Percentiles rank a stretch among this genome's conserved stretches.
Conservation (phyloP, 2,888 invertebrate genomes). For the Tigriopus californicus region DNA sequence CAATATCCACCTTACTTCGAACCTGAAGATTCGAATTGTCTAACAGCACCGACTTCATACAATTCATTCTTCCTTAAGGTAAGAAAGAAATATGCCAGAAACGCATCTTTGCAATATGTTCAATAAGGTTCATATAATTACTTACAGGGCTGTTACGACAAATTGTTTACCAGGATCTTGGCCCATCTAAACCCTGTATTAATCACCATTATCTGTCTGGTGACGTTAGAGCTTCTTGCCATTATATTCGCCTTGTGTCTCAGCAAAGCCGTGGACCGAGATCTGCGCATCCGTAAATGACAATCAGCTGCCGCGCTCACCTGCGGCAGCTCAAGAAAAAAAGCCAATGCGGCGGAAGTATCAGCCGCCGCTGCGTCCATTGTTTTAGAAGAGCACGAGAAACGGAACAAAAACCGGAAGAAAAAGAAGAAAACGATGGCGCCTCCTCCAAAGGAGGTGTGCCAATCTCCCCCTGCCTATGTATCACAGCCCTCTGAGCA, state of each 20-base stretch:
- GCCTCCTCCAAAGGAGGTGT: too few species aligned
- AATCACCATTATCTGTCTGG: not conserved
- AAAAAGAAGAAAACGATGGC: too few species aligned
- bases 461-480: too few species aligned
- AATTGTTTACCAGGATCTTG: not conserved
- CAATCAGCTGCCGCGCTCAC: too few species aligned
- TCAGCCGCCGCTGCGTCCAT: too few species aligned
- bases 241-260: not conserved
- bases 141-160: not conserved
- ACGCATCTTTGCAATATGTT: not conserved
- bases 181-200: not conserved
- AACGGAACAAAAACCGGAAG: too few species aligned
- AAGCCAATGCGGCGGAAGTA: too few species aligned
- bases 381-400: too few species aligned
- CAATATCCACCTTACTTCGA: slow-evolving; percentile 5
- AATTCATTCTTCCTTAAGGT: slow-evolving; percentile 7
- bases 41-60: slow-evolving; percentile 1
- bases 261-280: not conserved
- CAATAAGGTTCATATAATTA: not conserved
- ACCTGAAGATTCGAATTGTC: slow-evolving; percentile 1
- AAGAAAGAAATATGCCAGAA: too few species aligned
- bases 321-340: too few species aligned
- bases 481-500: too few species aligned
- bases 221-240: not conserved
- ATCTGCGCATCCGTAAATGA: not conserved